Conservation (phyloP, 1,140 invertebrate species). For the Eulimnadia texana region DNA sequence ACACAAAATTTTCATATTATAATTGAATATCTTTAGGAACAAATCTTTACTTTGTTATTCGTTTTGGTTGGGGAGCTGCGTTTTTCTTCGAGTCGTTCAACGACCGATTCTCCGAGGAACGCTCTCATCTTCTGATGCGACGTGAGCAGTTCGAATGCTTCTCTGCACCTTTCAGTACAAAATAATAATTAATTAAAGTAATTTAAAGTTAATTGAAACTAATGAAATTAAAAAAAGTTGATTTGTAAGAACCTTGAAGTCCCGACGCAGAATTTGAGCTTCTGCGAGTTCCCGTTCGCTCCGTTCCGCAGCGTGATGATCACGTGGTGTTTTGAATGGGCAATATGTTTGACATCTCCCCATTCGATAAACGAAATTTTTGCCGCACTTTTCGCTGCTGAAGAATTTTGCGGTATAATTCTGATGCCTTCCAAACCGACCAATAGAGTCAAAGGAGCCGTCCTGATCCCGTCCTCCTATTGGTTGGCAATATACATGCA, state of each 20-base stretch:
- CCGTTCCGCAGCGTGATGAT: constrained; percentile 6
- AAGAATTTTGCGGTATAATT: not conserved
- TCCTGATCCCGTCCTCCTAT: constrained; percentile 10
- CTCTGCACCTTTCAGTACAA: not conserved
- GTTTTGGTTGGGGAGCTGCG: too few relatives aligned
- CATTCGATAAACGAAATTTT: constrained; percentile 2
- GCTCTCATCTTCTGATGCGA: constrained; percentile 6
- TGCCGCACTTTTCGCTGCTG: not conserved
- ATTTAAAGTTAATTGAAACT: not conserved
- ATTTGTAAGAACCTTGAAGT: not conserved
- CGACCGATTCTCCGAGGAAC: not conserved
- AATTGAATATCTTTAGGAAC: too few relatives aligned
- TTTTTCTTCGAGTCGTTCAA: not conserved
- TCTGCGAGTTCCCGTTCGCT: not conserved
- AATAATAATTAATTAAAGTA: not conserved
- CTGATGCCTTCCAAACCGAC: constrained; percentile 12
- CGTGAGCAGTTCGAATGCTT: constrained; percentile 2
- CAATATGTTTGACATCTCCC: constrained; percentile 6
- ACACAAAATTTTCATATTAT: too few relatives aligned
- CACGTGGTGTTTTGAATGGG: constrained; percentile 13
- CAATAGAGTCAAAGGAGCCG: constrained; percentile 9
- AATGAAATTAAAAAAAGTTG: too few relatives aligned
- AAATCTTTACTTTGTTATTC: too few relatives aligned
- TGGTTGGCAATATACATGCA: not conserved
- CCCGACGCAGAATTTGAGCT: not conserved